Evolutionary conservation across 1,140 invertebrate genomes (phyloP), one percentile per base, ranked within the genome.

Genomic region (Protaetia brevitarsis): DNA sequence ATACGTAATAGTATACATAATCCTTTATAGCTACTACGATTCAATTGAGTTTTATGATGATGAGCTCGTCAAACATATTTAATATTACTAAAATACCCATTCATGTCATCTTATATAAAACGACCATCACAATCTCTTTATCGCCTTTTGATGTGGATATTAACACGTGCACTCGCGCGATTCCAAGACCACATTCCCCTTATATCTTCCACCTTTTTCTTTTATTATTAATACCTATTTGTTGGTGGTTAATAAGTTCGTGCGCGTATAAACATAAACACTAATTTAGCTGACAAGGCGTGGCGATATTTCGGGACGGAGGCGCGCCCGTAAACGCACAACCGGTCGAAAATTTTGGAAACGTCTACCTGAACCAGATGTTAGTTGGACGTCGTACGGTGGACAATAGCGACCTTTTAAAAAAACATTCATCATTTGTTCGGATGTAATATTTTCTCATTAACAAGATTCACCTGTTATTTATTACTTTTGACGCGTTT

Each of bases 391-490:
- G 34, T 29, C 28, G 23, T 41, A n/a, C n/a, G 23, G 61, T 64
- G 63, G 63, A 56, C 63, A 64, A 64, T 56, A 36, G 64, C 30
- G 30, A 65, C 57, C 57, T 29, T 63, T 69, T 69, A 69, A 69
- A 69, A 69, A 65, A 51, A 29, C 66, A 69, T 69, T 67, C 65
- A 58, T 69, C 68, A 69, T 62, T 36, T 59, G 56, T 45, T 27
- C 59, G 57, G 37, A 65, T 63, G 66, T 67, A 70, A 70, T 70
- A 70, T 70, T 66, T 70, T 68, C 64, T 70, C 69, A 70, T 70
- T 70, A 70, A 70, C 66, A 66, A 70, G 69, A 70, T 68, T 68
- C 66, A 51, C 51, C 51, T 59, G 64, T 65, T 70, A 68, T 68
- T 68, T 70, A 68, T 70, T 66, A 61, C 66, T 45, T 70, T 69